These are phyloP conservation scores for Villa cingulata DNA, from an alignment of 2,888 invertebrate species.

Conservation along the genomic window DNA sequence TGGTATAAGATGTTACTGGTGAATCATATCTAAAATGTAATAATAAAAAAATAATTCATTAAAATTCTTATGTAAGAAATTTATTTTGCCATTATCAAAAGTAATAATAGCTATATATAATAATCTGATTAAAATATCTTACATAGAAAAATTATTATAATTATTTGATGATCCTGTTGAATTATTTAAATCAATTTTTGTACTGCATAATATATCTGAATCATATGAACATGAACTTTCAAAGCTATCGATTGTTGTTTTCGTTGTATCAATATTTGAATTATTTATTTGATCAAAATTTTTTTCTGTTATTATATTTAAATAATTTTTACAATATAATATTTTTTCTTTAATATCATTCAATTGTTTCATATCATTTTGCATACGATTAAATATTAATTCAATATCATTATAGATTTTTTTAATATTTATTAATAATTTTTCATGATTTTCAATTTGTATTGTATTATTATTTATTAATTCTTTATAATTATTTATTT, in stretches of 20 bases:
- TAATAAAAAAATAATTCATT: not conserved
- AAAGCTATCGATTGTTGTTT: no score
- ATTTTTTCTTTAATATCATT: conserved; percentile 33
- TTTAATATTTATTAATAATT: conserved; percentile 26
- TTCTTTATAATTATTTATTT: conserved; percentile 24
- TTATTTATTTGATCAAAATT: no score
- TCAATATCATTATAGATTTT: conserved; percentile 27
- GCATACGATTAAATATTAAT: conserved; percentile 26
- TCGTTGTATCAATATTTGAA: no score
- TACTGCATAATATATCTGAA: conserved; percentile 28
- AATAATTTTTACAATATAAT: conserved; percentile 26
- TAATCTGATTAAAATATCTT: no score
- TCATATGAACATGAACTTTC: conserved; percentile 13
- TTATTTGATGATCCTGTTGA: conserved; percentile 12
- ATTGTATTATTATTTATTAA: conserved; percentile 21
- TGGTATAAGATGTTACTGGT: conserved; percentile 6
- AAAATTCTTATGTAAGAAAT: not conserved
- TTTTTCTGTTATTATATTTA: no score
- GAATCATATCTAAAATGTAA: conserved; percentile 7
- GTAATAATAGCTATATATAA: no score
- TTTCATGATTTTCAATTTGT: conserved; percentile 27
- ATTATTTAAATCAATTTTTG: conserved; percentile 29
- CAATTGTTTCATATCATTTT: conserved; percentile 28
- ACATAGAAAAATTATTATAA: no score
- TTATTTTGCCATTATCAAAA: not conserved